These are phyloP conservation scores for Brassicogethes aeneus DNA, from an alignment of 2,888 invertebrate genomes.

Conservation along the genomic window DNA sequence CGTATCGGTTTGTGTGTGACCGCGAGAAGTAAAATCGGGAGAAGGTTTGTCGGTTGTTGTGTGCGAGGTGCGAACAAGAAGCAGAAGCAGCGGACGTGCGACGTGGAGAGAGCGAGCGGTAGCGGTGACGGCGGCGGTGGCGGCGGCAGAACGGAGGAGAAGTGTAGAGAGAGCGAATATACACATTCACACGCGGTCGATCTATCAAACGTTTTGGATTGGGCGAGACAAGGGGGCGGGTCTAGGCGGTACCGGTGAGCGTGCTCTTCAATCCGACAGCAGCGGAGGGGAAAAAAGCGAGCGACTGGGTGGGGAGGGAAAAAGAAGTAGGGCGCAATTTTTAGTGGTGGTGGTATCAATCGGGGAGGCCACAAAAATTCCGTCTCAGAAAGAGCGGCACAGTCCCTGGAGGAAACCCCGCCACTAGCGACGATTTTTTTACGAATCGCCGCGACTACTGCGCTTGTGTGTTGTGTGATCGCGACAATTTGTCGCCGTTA, in stretches of 20 bases:
- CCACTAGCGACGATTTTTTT: constrained; percentile 33
- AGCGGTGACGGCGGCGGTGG: constrained; percentile 23
- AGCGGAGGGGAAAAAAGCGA: constrained; percentile 45
- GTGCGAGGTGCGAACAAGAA: constrained; percentile 32
- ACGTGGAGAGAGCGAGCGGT: constrained; percentile 11
- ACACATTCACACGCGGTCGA: constrained; percentile 39
- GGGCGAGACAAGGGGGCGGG: constrained; percentile 41
- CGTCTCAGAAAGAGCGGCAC: constrained; percentile 39
- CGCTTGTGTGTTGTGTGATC: constrained; percentile 42
- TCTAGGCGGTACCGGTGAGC: constrained; percentile 39
- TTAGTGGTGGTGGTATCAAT: constrained; percentile 42
- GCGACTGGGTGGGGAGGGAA: constrained; percentile 34
- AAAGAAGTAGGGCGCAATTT: constrained; percentile 44
- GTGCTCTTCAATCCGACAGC: constrained; percentile 36
- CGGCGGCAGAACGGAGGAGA: constrained; percentile 24
- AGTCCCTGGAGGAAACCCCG: constrained; percentile 35
- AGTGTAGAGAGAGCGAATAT: no score
- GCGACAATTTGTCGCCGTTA: constrained; percentile 44
- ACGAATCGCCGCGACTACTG: constrained; percentile 38
- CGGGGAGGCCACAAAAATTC: constrained; percentile 39
- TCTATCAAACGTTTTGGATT: constrained; percentile 39
- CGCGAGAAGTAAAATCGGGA: not conserved
- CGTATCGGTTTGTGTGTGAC: no score
- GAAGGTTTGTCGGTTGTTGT: constrained; percentile 12
- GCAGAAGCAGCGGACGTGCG: constrained; percentile 14